Conservation (phyloP, 2,888 invertebrate genomes). For the Caradrina kadenii region DNA sequence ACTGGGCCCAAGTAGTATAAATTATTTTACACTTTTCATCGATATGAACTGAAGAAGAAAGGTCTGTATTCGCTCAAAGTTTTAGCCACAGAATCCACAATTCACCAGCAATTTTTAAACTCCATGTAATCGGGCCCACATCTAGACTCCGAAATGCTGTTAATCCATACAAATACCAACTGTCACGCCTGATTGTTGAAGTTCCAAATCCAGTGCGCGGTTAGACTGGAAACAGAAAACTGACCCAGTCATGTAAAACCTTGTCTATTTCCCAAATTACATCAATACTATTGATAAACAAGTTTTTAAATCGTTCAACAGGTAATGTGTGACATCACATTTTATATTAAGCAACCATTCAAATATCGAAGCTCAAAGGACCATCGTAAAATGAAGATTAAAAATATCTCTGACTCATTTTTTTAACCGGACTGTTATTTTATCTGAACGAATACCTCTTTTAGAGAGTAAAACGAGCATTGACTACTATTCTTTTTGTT, state of each 20-base stretch:
- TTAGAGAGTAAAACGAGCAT: too few relatives aligned
- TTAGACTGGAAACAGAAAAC: background rate
- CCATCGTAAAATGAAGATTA: background rate
- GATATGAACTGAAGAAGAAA: too few relatives aligned
- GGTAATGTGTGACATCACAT: constrained; percentile 36
- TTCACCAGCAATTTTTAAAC: too few relatives aligned
- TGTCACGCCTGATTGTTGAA: background rate
- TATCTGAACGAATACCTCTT: too few relatives aligned
- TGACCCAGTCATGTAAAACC: background rate
- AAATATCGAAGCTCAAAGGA: background rate
- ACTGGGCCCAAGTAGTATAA: too few relatives aligned
- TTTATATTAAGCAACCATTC: background rate
- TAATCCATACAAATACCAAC: background rate
- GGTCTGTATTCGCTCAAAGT: too few relatives aligned
- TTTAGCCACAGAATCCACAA: too few relatives aligned
- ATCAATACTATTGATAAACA: background rate
- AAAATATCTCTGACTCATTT: constrained; percentile 25
- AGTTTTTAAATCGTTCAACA: constrained; percentile 9
- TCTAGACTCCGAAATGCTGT: too few relatives aligned
- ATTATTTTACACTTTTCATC: too few relatives aligned
- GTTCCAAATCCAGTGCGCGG: background rate
- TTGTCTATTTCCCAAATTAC: background rate
- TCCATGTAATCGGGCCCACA: too few relatives aligned
- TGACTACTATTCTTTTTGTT: too few relatives aligned
- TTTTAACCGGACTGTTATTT: background rate